A percentile compares a stretch with the other conserved stretches of the same genome.
These are phyloP conservation scores for Tachyglossus aculeatus DNA, from an alignment of 2,797 vertebrate species.

Conservation along the genomic window DNA sequence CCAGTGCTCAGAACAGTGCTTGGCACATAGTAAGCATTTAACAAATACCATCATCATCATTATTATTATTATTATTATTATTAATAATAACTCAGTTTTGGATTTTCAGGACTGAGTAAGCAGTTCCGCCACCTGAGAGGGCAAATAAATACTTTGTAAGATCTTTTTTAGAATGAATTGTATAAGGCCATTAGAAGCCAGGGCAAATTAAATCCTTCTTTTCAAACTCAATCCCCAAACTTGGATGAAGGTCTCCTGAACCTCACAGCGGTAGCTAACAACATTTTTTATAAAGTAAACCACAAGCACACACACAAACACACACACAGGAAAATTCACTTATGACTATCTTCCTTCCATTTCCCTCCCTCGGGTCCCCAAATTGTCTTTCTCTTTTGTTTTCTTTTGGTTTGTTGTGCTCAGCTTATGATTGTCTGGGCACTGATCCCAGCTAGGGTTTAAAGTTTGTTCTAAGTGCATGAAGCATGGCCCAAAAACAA, in stretches of 20 bases:
- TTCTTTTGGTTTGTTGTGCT: slow-evolving; percentile 23
- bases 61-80: not conserved
- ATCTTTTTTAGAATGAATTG: not conserved
- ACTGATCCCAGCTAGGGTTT: slow-evolving; percentile 26
- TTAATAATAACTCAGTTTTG: not conserved
- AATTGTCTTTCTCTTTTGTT: slow-evolving; percentile 20
- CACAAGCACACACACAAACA: not conserved
- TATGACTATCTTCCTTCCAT: not conserved
- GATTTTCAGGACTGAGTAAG: not conserved
- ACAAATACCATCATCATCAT: too few relatives aligned
- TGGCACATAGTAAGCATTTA: too few relatives aligned
- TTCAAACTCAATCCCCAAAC: not conserved
- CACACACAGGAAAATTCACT: not conserved
- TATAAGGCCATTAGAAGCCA: not conserved
- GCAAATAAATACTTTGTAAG: not conserved
- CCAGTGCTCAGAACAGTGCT: too few relatives aligned
- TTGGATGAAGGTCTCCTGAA: too few relatives aligned
- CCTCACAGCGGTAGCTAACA: not conserved
- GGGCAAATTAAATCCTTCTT: not conserved
- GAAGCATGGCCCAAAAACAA: slow-evolving; percentile 22
- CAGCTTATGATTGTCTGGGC: slow-evolving; percentile 18
- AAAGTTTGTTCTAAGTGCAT: slow-evolving; percentile 38
- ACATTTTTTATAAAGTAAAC: not conserved
- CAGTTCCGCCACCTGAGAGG: not conserved
- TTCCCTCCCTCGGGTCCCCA: not conserved